A percentile compares a stretch with the other conserved stretches of the same genome.
Evolutionary conservation across 2,888 invertebrate genomes (phyloP).

Genomic region (Automeris io): DNA sequence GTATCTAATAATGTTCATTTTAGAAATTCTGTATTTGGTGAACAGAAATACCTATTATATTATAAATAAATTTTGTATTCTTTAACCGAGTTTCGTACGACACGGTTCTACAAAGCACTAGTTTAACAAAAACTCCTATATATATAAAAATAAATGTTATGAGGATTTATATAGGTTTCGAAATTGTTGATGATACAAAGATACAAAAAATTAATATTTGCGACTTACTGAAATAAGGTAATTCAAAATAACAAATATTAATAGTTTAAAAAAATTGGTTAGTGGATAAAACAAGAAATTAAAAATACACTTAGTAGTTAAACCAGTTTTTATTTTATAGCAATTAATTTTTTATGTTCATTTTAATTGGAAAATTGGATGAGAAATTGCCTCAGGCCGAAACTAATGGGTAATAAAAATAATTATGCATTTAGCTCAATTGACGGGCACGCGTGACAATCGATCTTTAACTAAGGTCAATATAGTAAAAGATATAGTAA

Average conservation of each 20-base stretch:
- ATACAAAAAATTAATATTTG: too few species aligned
- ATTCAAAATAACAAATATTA: too few species aligned
- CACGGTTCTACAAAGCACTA: too few species aligned
- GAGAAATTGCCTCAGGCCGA: conserved; percentile 39
- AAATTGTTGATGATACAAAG: too few species aligned
- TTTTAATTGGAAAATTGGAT: conserved; percentile 36
- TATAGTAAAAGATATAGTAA: background rate
- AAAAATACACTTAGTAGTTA: conserved; percentile 5
- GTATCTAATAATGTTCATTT: too few species aligned
- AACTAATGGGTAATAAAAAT: conserved; percentile 73
- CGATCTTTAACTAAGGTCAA: conserved; percentile 37
- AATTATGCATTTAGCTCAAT: conserved; percentile 68
- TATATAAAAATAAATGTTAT: too few species aligned
- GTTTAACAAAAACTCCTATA: too few species aligned
- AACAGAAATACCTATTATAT: background rate
- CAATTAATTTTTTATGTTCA: conserved; percentile 5
- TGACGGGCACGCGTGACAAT: conserved; percentile 51
- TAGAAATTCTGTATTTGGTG: too few species aligned
- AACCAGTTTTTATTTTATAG: conserved; percentile 7
- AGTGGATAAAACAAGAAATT: too few species aligned
- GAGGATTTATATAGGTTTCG: too few species aligned
- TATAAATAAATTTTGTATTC: background rate
- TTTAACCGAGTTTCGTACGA: background rate
- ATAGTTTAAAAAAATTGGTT: too few species aligned
- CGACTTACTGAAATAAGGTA: too few species aligned